Evolutionary conservation across 2,113 vertebrate species (phyloP).

Genomic region (Coturnix japonica): DNA sequence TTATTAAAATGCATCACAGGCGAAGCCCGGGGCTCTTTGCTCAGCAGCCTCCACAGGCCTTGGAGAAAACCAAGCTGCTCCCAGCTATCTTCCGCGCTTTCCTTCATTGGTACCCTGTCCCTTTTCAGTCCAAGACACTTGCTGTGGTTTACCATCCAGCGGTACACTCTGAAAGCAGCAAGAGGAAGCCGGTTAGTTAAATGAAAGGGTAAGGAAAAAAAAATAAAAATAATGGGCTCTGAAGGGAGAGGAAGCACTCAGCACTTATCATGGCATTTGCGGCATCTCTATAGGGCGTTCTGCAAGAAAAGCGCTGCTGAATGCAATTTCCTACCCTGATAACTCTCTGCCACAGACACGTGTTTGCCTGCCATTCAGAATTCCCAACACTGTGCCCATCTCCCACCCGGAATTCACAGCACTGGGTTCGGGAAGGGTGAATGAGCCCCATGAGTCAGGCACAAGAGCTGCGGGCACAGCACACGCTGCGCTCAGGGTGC

Average conservation of each 20-base stretch:
- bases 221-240: not conserved
- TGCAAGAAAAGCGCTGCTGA: not conserved
- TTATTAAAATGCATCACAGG: conserved; percentile 53
- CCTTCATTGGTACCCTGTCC: conserved; percentile 72
- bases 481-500: not conserved
- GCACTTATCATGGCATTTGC: not conserved
- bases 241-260: not conserved
- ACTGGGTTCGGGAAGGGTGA: rapidly evolving
- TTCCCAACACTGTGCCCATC: not conserved
- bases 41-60: conserved; percentile 42
- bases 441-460: not conserved
- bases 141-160: conserved; percentile 61
- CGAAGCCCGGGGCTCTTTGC: conserved; percentile 65
- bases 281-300: not conserved
- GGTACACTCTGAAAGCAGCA: conserved; percentile 19
- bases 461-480: not conserved
- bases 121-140: conserved; percentile 72
- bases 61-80: conserved; percentile 58
- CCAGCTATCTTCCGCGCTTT: conserved; percentile 61
- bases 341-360: not conserved
- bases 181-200: conserved; percentile 28
- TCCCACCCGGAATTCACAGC: not conserved
- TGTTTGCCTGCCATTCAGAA: not conserved
- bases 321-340: not conserved
- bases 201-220: not conserved